Evolutionary conservation across 2,113 vertebrate species (phyloP).

Genomic region (Chelonoidis abingdonii): DNA sequence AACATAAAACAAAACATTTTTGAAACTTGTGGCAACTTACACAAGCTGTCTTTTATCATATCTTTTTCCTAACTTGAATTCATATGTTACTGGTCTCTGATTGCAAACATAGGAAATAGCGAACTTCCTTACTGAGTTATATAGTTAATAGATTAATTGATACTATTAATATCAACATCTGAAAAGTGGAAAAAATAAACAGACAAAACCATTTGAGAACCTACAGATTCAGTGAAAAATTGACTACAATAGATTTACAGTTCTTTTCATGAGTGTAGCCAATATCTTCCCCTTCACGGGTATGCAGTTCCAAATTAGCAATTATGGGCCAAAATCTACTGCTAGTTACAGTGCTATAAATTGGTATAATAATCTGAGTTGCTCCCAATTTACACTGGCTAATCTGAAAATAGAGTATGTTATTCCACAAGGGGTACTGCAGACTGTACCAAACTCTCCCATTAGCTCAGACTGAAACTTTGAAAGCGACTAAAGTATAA

Average conservation of each 20-base stretch:
- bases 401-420: not conserved
- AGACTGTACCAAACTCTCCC: not conserved
- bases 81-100: not conserved
- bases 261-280: not conserved
- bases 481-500: not conserved
- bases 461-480: not conserved
- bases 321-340: not conserved
- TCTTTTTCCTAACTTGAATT: not conserved
- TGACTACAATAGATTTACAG: not conserved
- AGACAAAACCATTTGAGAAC: not conserved
- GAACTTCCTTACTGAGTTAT: not conserved
- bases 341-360: not conserved
- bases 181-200: not conserved
- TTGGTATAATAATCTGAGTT: not conserved
- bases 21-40: not conserved
- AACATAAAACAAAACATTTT: not conserved
- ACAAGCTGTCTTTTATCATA: fast-evolving
- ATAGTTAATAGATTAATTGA: not conserved
- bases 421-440: not conserved
- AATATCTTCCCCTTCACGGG: not conserved
- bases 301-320: not conserved
- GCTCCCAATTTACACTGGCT: not conserved
- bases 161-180: not conserved
- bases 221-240: not conserved
- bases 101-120: fast-evolving